These are phyloP conservation scores for Prorops nasuta DNA, from an alignment of 1,140 invertebrate species.

Conservation along the genomic window DNA sequence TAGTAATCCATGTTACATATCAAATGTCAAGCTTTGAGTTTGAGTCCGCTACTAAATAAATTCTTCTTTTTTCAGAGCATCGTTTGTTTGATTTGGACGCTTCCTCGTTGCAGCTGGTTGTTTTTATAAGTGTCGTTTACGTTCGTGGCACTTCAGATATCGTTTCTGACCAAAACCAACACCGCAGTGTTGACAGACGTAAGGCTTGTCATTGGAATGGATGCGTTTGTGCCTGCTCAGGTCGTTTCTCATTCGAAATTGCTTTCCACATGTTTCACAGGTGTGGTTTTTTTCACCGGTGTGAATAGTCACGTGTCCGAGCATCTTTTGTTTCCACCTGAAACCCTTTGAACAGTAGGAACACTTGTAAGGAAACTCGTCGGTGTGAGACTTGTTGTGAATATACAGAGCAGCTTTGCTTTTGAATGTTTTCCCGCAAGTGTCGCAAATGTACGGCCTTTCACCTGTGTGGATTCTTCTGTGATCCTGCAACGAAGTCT, in stretches of 20 bases:
- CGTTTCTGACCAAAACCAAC: conserved; percentile 59
- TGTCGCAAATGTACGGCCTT: conserved; percentile 65
- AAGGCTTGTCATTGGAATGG: conserved; percentile 58
- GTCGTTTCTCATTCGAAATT: conserved; percentile 56
- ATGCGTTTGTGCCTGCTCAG: conserved; percentile 55
- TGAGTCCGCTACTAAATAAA: too few relatives aligned
- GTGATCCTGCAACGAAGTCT: conserved; percentile 63
- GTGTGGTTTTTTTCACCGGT: conserved; percentile 52
- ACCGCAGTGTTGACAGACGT: conserved; percentile 56
- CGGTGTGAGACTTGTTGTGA: conserved; percentile 56
- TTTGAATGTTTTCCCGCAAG: conserved; percentile 61
- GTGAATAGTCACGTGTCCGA: conserved; percentile 54
- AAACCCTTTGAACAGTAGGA: conserved; percentile 53
- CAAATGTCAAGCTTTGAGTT: too few relatives aligned
- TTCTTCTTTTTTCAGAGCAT: too few relatives aligned
- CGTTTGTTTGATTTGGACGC: too few relatives aligned
- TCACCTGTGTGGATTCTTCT: conserved; percentile 65
- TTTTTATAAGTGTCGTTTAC: too few relatives aligned
- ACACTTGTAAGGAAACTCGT: conserved; percentile 57
- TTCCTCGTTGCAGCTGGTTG: too few relatives aligned
- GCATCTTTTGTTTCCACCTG: conserved; percentile 54
- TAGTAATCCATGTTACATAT: too few relatives aligned
- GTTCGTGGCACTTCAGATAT: conserved; percentile 56
- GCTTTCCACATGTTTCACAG: conserved; percentile 58
- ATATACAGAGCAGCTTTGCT: conserved; percentile 58